Conservation (phyloP, 2,113 vertebrate species). For the Crotalus viridis region DNA sequence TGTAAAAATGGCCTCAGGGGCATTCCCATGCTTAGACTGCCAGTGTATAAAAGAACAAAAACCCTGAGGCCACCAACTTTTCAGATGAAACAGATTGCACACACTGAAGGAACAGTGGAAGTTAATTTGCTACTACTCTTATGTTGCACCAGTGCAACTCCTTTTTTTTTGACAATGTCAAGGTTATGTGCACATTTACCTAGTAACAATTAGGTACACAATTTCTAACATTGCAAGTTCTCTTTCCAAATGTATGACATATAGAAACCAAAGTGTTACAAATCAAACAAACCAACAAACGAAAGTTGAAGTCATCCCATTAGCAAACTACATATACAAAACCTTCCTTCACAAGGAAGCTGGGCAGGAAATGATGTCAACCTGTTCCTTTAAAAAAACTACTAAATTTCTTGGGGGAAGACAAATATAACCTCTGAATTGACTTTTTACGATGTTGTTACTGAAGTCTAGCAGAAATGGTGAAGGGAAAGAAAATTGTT, state of each 20-base stretch:
- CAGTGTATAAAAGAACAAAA: constrained; percentile 47
- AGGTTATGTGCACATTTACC: constrained; percentile 44
- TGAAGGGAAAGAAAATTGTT: not conserved
- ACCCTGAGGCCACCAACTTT: constrained; percentile 43
- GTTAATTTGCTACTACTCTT: constrained; percentile 66
- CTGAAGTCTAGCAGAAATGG: not conserved
- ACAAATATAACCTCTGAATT: not conserved
- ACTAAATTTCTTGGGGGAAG: constrained; percentile 25
- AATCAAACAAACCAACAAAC: constrained; percentile 30
- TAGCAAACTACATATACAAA: constrained; percentile 12
- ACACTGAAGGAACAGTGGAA: constrained; percentile 48
- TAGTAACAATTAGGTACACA: constrained; percentile 45
- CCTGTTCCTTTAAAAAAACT: constrained; percentile 27
- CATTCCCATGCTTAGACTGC: constrained; percentile 15
- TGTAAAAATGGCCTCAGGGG: constrained; percentile 36
- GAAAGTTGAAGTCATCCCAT: constrained; percentile 47
- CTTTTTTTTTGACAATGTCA: constrained; percentile 51
- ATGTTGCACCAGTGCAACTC: constrained; percentile 43
- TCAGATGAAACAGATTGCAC: constrained; percentile 60
- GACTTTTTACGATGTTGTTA: not conserved
- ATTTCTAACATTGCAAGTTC: constrained; percentile 45
- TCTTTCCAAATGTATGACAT: constrained; percentile 9
- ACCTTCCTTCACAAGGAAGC: not conserved
- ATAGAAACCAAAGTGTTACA: constrained; percentile 40
- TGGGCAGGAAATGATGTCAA: not conserved